Percentiles rank a stretch among this genome's conserved stretches.
Evolutionary conservation across 2,797 vertebrate species (phyloP).

Genomic region (Sphenodon punctatus): DNA sequence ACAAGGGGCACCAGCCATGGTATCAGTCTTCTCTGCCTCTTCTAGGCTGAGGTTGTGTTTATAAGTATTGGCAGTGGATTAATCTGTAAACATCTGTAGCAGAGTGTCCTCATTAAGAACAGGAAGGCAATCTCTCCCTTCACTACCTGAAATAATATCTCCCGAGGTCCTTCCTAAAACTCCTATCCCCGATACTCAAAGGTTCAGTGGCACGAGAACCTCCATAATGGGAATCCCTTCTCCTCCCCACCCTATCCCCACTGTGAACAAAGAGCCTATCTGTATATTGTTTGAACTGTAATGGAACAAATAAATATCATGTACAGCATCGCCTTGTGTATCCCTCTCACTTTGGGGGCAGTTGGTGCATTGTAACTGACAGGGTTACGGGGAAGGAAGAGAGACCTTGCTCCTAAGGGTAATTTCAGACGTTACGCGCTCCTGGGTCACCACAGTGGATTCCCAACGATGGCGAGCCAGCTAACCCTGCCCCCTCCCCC

Average conservation of each 20-base stretch:
- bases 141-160: conserved; percentile 27
- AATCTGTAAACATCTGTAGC: conserved; percentile 24
- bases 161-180: conserved; percentile 1
- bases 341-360: not conserved
- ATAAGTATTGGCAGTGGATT: not conserved
- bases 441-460: no score
- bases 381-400: not conserved
- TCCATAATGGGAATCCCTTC: conserved; percentile 64
- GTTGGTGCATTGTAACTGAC: not conserved
- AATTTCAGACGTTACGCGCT: no score
- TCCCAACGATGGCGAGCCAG: no score
- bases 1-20: conserved; percentile 31
- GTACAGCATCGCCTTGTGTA: conserved; percentile 40
- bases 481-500: no score
- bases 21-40: not conserved
- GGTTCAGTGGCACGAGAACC: conserved; percentile 32
- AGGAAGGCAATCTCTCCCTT: conserved; percentile 6
- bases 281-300: conserved; percentile 69
- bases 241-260: not conserved
- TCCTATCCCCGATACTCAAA: conserved; percentile 6
- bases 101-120: not conserved
- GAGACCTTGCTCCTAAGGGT: not conserved
- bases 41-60: conserved; percentile 24
- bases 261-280: conserved; percentile 60
- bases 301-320: conserved; percentile 72